These are phyloP conservation scores for Caranx ignobilis DNA, from an alignment of 2,113 vertebrate species.

Conservation along the genomic window DNA sequence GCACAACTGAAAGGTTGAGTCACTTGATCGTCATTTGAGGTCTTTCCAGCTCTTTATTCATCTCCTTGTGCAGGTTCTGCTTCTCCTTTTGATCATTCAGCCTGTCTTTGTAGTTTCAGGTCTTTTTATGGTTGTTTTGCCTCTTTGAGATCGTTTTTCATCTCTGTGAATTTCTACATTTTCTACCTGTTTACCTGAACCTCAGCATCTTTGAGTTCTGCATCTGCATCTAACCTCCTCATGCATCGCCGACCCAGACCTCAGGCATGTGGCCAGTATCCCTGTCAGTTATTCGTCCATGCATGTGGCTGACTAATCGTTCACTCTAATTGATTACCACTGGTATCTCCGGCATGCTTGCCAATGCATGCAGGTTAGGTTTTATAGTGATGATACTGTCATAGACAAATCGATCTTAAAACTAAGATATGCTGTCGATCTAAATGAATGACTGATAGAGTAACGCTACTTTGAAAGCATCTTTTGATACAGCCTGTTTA, in stretches of 20 bases:
- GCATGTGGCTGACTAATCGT: background rate
- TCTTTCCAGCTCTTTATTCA: background rate
- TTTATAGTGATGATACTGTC: slow-evolving; percentile 6
- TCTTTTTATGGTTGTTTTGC: background rate
- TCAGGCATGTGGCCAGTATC: background rate
- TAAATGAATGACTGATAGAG: background rate
- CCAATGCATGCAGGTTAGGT: background rate
- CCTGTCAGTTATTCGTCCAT: background rate
- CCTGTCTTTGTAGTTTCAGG: background rate
- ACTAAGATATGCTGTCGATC: slow-evolving; percentile 11
- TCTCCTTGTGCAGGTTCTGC: background rate
- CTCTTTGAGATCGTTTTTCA: background rate
- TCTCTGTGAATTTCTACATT: background rate
- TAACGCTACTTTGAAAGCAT: too few relatives aligned
- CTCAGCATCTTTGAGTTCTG: background rate
- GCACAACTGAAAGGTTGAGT: too few relatives aligned
- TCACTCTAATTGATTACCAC: background rate
- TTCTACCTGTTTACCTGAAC: background rate
- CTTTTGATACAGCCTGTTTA: background rate
- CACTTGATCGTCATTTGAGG: too few relatives aligned
- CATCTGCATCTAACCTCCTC: background rate
- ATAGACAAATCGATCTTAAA: background rate
- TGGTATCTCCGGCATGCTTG: background rate
- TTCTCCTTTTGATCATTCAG: background rate
- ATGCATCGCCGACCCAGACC: background rate